Percentiles rank a stretch among this genome's conserved stretches.
Evolutionary conservation across 1,140 invertebrate species (phyloP).

Genomic region (Rhagoletis zephyria): DNA sequence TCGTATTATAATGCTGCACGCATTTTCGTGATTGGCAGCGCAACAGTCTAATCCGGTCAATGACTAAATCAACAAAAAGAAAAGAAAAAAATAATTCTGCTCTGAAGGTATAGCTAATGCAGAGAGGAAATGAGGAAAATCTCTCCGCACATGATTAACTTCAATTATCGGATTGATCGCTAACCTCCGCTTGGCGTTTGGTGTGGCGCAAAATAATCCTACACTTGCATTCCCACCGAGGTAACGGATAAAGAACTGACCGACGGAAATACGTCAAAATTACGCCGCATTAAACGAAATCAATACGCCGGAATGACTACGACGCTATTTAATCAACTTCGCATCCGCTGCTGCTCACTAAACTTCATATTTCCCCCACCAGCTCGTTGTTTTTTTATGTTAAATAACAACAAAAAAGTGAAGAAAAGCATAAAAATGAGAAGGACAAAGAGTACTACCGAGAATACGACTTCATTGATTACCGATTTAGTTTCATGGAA

Average conservation of each 20-base stretch:
- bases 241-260: slow-evolving; percentile 57
- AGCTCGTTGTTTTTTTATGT: slow-evolving; percentile 65
- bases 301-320: slow-evolving; percentile 48
- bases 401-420: slow-evolving; percentile 59
- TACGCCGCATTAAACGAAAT: slow-evolving; percentile 66
- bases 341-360: slow-evolving; percentile 8
- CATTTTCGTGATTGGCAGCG: neutral
- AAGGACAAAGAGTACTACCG: neutral
- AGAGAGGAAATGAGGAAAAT: neutral
- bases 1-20: too few relatives aligned
- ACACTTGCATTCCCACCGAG: neutral
- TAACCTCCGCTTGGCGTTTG: neutral
- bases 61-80: neutral
- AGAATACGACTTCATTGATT: slow-evolving; percentile 66
- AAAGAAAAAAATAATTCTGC: neutral
- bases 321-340: slow-evolving; percentile 71
- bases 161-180: slow-evolving; percentile 62
- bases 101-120: neutral
- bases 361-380: neutral
- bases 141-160: slow-evolving; percentile 62
- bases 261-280: slow-evolving; percentile 62
- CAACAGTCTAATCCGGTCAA: neutral
- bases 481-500: slow-evolving; percentile 62
- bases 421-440: slow-evolving; percentile 23
- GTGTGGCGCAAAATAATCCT: neutral